phyloP scores from a whole-genome alignment of 2,797 vertebrate genomes.

The Notolabrus celidotus region DNA sequence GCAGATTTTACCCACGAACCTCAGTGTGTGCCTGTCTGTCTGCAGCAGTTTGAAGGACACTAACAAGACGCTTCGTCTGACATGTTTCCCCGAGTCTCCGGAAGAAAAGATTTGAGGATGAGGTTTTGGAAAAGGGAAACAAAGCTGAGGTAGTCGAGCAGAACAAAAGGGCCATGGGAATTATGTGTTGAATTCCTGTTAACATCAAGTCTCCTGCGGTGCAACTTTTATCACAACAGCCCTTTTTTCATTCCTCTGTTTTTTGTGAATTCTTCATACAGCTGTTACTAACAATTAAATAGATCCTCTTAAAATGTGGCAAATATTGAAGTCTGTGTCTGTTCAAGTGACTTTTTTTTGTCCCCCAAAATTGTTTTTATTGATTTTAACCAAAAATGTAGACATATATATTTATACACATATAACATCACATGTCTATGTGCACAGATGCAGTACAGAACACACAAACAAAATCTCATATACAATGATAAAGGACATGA shows the following conservation, averaged over 20 bases:
- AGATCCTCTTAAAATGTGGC: too few species aligned
- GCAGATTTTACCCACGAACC: constrained; percentile 28
- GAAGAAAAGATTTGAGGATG: constrained; percentile 1
- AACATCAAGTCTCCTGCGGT: background rate
- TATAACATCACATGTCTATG: too few species aligned
- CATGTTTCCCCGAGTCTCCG: background rate
- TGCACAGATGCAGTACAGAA: too few species aligned
- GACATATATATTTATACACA: too few species aligned
- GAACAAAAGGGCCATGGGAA: background rate
- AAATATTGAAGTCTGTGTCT: too few species aligned
- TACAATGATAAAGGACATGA: too few species aligned
- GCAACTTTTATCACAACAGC: background rate
- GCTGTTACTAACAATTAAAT: background rate
- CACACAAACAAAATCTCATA: too few species aligned
- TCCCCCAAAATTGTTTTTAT: too few species aligned
- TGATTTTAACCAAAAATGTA: too few species aligned
- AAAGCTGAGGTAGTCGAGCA: background rate
- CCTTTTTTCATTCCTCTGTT: background rate
- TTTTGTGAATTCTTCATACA: background rate
- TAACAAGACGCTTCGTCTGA: constrained; percentile 34
- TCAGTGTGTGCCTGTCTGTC: constrained; percentile 19
- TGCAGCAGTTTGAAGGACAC: constrained; percentile 28
- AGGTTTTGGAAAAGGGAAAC: constrained; percentile 1
- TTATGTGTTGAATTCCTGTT: constrained; percentile 7
- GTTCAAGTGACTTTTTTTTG: too few species aligned